Evolutionary conservation across 2,888 invertebrate species (phyloP), one percentile per base, ranked within the genome.

Genomic region (Phlogophora meticulosa): DNA sequence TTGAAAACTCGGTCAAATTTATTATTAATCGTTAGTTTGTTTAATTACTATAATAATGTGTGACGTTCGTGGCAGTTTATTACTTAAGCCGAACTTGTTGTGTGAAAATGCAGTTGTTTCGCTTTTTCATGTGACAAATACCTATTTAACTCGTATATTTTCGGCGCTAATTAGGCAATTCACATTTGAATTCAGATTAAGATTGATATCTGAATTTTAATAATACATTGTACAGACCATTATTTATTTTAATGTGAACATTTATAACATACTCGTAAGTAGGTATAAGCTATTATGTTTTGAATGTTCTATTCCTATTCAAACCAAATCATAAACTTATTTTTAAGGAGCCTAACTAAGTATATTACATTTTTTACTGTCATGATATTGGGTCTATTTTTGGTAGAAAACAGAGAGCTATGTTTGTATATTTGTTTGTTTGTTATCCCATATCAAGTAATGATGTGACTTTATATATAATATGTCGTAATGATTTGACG

Each of bases 1-100:
- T 69, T 74, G 65, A 66, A 76, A 74, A 73, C 28, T 72, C 67
- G 75, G 62, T 76, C 72, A 65, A 58, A 48, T 60, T 28, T 52
- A 59, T 53, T 49, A 73, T 42, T 40, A 42, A 59, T 61, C 43
- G 24, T 45, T 49, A 42, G n/a, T 24, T 51, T 49, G n/a, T 34
- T 56, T 70, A 51, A 63, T 56, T 63, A 63, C 17, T 53, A 36
- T 34, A 46, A 24, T 28, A 58, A 61, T 61, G 40, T 59, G 32
- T 46, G 40, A 45, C 34, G 20, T 40, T 22, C 36, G 34, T 17
- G 7, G 20, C 17, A 32, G 17, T 28, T 57, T 17, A 17, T 38
- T n/a, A 45, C 13, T 4, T 32, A 36, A 32, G 5, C 15, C 32
- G n/a, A 11, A 10, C 11, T 9, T 49, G 40, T 59, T 51, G 58